Evolutionary conservation across 1,140 invertebrate species (phyloP), one percentile per base, ranked within the genome.

Genomic region (Palaemon carinicauda): DNA sequence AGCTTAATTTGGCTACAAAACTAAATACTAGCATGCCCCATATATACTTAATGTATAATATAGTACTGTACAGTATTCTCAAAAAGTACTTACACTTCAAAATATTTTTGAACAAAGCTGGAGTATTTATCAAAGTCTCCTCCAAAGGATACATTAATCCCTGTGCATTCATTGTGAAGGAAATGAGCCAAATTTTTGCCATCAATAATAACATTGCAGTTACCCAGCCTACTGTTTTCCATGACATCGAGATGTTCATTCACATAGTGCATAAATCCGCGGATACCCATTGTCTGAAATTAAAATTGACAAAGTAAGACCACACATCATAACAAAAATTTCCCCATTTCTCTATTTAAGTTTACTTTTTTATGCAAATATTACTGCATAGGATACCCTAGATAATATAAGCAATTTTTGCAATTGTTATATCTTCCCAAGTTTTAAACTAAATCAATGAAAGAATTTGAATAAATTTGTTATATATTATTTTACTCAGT

Each of bases 71-170:
- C 5, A 19, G 1, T 51, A 24, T 54, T 52, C 21, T 24, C 10
- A 1, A 33, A 41, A 41, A 41, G 12, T 41, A 41, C 77, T 80
- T 69, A 80, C 77, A 29, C 29, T 50, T 80, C 52, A 74, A 80
- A 80, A 33, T 52, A 73, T 24, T 80, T 41, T 24, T 79, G 33
- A 9, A 86, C 27, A 80, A 53, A 86, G 33, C 60, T 80, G n/a
- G 83, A 56, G 80, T 86, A 86, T 80, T 79, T 86, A 69, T 86
- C 83, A 56, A 80, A 86, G 60, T 86, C 83, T 71, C 83, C 83
- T 1, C 83, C 83, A 74, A 86, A 86, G 41, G 60, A 54, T 21
- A 65, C 60, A 74, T 86, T 86, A 19, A 86, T 80, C 19, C 83
- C 83, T 19, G 77, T 71, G 52, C 83, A 86, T 53, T 80, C 83